Percentiles rank a stretch among this genome's conserved stretches.
Evolutionary conservation across 2,113 vertebrate genomes (phyloP).

Genomic region (Nothoprocta perdicaria): DNA sequence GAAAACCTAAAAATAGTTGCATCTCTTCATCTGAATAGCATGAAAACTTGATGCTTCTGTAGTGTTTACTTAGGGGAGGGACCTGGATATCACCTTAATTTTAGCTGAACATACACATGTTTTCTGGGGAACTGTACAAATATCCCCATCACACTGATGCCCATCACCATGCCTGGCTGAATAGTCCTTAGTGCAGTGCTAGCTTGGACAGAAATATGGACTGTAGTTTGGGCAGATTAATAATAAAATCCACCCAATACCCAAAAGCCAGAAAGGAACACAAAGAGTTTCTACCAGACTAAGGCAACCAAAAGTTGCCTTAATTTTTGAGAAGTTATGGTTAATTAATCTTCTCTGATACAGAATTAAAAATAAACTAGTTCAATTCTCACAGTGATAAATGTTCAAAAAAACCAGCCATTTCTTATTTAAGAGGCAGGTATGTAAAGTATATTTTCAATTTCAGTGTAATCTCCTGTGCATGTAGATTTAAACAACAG

Average conservation of each 20-base stretch:
- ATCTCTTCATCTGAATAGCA: background rate
- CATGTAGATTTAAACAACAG: background rate
- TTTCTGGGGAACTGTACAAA: background rate
- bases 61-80: background rate
- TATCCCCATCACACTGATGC: background rate
- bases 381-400: background rate
- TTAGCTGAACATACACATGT: background rate
- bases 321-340: background rate
- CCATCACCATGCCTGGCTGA: background rate
- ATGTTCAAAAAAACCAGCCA: background rate
- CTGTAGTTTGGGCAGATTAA: background rate
- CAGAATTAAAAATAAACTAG: background rate
- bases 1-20: background rate
- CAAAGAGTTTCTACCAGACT: rapidly evolving
- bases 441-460: background rate
- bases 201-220: background rate
- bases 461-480: background rate
- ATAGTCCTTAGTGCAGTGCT: background rate
- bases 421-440: background rate
- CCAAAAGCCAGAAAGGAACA: background rate
- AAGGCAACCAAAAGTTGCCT: background rate
- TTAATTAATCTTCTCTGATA: background rate
- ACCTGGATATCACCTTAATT: background rate
- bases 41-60: background rate
- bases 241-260: background rate